phyloP scores from a whole-genome alignment of 2,113 vertebrate species.

The Sander vitreus region DNA sequence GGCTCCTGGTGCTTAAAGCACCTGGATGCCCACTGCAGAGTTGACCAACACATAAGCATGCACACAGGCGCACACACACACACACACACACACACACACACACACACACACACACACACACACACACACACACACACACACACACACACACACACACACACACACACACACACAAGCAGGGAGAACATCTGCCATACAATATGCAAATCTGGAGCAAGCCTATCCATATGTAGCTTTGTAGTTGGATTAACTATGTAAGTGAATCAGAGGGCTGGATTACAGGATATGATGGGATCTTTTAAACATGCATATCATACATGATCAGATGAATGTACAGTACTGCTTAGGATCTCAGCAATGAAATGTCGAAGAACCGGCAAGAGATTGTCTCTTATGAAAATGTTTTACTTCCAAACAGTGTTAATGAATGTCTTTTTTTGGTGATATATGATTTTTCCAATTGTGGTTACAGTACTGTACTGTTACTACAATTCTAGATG shows the following conservation, averaged over 20 bases:
- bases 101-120: neutral
- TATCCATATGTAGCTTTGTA: constrained; percentile 52
- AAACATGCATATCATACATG: constrained; percentile 32
- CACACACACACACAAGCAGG: constrained; percentile 11
- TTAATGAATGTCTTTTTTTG: neutral
- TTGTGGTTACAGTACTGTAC: neutral
- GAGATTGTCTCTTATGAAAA: neutral
- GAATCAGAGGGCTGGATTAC: constrained; percentile 55
- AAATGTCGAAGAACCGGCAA: constrained; percentile 22
- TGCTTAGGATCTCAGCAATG: constrained; percentile 18
- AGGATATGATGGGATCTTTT: constrained; percentile 45
- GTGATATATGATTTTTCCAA: neutral
- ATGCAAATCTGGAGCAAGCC: constrained; percentile 58
- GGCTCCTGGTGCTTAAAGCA: constrained; percentile 64
- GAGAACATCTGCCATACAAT: constrained; percentile 62
- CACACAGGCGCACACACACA: neutral
- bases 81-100: neutral
- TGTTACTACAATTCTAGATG: neutral
- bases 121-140: constrained; percentile 1
- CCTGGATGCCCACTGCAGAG: constrained; percentile 53
- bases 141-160: constrained; percentile 6
- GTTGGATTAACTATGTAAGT: constrained; percentile 62
- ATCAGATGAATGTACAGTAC: constrained; percentile 28
- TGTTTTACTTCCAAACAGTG: neutral
- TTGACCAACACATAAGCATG: constrained; percentile 21